These are phyloP conservation scores for Sinodicranocentrus sp. DNA, from an alignment of 2,888 invertebrate species.

Conservation along the genomic window DNA sequence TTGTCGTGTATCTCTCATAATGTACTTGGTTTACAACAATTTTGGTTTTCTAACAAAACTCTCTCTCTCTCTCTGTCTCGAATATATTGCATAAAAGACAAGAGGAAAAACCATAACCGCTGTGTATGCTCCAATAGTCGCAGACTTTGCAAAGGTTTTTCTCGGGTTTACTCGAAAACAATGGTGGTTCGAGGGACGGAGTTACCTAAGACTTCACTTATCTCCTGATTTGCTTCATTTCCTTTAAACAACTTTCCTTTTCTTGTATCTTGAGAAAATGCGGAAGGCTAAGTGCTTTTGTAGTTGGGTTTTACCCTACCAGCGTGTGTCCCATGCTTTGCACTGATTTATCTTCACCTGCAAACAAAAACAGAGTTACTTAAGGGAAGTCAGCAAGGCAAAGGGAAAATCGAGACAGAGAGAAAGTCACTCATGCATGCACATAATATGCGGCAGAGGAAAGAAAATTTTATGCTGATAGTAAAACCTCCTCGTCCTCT, in stretches of 20 bases:
- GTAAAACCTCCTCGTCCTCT: no score
- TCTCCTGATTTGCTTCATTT: conserved; percentile 60
- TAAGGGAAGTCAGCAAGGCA: conserved; percentile 22
- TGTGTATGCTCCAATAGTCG: no score
- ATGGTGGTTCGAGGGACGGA: not conserved
- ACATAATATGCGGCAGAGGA: not conserved
- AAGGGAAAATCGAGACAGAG: not conserved
- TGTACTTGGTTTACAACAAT: not conserved
- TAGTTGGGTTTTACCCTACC: conserved; percentile 10
- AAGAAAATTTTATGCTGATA: not conserved
- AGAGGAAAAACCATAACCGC: not conserved
- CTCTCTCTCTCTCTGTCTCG: no score
- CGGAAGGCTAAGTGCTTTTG: conserved; percentile 3
- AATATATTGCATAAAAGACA: not conserved
- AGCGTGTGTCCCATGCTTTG: not conserved
- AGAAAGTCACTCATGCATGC: conserved; percentile 43
- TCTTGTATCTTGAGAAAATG: conserved; percentile 27
- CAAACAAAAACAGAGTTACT: conserved; percentile 40
- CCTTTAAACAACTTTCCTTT: conserved; percentile 56
- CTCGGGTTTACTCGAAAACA: not conserved
- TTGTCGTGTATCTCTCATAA: conserved; percentile 14
- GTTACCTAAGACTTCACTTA: conserved; percentile 30
- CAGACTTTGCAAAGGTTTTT: no score
- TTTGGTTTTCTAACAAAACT: not conserved
- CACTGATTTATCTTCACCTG: conserved; percentile 39